Base-by-base conservation (phyloP, 2,113 vertebrate genomes). In the Perccottus glenii region DNA sequence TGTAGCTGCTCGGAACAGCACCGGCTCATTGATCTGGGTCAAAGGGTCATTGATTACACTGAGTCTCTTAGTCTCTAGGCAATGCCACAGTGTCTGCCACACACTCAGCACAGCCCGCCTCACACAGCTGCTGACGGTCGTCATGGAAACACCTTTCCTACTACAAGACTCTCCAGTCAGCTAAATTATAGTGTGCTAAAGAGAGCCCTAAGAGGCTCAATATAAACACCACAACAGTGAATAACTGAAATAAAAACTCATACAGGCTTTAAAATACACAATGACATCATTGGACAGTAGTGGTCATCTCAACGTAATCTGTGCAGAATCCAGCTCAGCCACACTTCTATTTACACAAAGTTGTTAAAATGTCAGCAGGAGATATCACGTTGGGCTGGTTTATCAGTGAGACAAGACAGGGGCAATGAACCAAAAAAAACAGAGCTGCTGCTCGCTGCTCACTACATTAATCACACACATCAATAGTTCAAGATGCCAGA, bases 91-190 rank as follows among this genome's bases (percentile, higher is more conserved):
- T 81, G 89, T 85, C 85, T 88, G 83, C 73, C 79, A 73, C 87
- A 85, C 85, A 78, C 83, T 79, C 66, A n/a, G 78, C 72, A 72
- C 67, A 9, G 68, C 63, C 58, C 35, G 32, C 69, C 86, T 87
- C 76, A 19, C 85, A 84, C 87, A 90, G 91, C 89, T 92, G 90
- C 85, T 74, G 79, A 80, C 65, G 59, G 92, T 93, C 52, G 84
- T 55, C 90, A 90, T 91, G 86, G 91, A 88, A 91, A 93, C 91
- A 82, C 85, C 79, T 79, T 83, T 70, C 68, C 73, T 6, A 60
- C 67, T 85, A 81, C 77, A 83, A 81, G 80, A 72, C 84, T 84
- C 78, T 80, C 80, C 16, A 69, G 69, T 86, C 68, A 78, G 82
- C 77, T 79, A 83, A 87, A 90, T 85, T 79, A 88, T 78, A 83